Percentiles rank a stretch among this genome's conserved stretches.
Evolutionary conservation across 2,113 vertebrate genomes (phyloP).

Genomic region (Orientallactaga bullata): DNA sequence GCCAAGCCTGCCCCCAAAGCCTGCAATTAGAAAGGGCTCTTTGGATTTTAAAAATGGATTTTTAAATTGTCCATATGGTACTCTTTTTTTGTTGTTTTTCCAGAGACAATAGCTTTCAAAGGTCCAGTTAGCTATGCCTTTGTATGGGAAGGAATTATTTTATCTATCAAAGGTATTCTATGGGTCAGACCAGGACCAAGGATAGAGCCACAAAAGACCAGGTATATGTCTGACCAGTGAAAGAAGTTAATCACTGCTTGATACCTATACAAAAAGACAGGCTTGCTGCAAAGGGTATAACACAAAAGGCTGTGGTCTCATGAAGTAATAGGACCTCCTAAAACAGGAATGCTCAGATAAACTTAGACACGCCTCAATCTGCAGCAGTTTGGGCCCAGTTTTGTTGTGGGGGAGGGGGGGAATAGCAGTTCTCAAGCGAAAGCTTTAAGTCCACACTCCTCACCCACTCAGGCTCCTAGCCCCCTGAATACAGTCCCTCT

Average conservation of each 20-base stretch:
- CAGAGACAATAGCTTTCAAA: conserved; percentile 60
- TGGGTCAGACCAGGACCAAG: conserved; percentile 27
- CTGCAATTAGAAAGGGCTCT: conserved; percentile 55
- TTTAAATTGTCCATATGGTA: conserved; percentile 57
- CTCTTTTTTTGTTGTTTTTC: not conserved
- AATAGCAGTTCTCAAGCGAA: not conserved
- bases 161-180: conserved; percentile 14
- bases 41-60: conserved; percentile 64
- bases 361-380: not conserved
- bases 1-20: not conserved
- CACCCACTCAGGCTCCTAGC: not conserved
- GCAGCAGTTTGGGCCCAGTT: not conserved
- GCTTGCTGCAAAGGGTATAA: not conserved
- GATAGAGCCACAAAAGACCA: conserved; percentile 11
- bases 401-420: not conserved
- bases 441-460: not conserved
- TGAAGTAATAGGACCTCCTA: not conserved
- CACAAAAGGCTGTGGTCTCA: not conserved
- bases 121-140: conserved; percentile 42
- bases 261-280: not conserved
- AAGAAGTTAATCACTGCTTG: not conserved
- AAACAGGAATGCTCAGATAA: not conserved
- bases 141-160: conserved; percentile 49
- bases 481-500: not conserved
- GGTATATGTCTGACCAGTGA: not conserved